Conservation (phyloP, 2,797 vertebrate species). For the Ispidina picta region DNA sequence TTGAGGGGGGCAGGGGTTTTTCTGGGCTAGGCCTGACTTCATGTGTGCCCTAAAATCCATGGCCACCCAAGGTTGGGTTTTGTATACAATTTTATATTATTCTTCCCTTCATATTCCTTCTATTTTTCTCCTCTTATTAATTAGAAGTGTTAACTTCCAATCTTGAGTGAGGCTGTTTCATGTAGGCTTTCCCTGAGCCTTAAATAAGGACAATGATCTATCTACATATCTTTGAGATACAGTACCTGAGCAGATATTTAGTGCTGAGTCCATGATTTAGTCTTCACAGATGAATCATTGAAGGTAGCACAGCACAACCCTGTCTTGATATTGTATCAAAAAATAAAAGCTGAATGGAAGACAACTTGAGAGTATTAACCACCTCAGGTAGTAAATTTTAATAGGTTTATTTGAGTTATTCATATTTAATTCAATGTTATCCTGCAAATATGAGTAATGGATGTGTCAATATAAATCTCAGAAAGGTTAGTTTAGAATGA, state of each 20-base stretch:
- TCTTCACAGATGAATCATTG: background rate
- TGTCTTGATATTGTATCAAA: background rate
- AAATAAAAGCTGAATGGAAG: background rate
- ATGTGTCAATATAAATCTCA: background rate
- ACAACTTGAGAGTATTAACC: background rate
- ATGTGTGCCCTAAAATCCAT: too few species aligned
- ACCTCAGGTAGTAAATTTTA: background rate
- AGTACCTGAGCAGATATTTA: background rate
- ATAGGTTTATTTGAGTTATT: background rate
- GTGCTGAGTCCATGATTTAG: background rate
- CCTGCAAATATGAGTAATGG: background rate
- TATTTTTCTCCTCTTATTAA: too few species aligned
- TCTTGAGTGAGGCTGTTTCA: too few species aligned
- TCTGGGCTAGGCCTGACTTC: too few species aligned
- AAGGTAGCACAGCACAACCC: background rate
- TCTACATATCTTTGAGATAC: background rate
- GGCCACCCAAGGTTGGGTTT: too few species aligned
- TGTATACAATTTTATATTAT: too few species aligned
- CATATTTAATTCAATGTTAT: background rate
- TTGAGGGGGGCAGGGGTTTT: too few species aligned
- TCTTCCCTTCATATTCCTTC: too few species aligned
- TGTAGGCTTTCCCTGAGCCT: too few species aligned
- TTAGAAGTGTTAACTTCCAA: too few species aligned
- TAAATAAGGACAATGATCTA: background rate
- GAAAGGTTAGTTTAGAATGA: background rate